Evolutionary conservation across 2,888 invertebrate species (phyloP).

Genomic region (Spatulosminthurus flaviceps): DNA sequence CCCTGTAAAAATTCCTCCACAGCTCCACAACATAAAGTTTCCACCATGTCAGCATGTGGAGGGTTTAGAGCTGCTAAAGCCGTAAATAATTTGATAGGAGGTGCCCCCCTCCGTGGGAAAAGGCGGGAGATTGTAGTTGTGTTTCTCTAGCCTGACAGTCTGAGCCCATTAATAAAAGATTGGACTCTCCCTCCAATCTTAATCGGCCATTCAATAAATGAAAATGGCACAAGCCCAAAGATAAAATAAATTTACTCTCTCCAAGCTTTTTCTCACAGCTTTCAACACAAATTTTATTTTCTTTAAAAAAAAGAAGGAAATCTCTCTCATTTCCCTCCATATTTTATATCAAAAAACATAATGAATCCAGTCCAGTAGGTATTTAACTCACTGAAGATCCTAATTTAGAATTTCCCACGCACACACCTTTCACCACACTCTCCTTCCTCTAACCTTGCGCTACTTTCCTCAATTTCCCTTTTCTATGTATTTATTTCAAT

Average conservation of each 20-base stretch:
- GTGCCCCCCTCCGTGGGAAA: slow-evolving; percentile 42
- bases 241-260: slow-evolving; percentile 43
- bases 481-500: too few species aligned
- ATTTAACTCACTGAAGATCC: too few species aligned
- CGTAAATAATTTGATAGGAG: slow-evolving; percentile 43
- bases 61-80: slow-evolving; percentile 38
- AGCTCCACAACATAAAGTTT: neutral
- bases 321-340: neutral
- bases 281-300: too few species aligned
- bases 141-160: slow-evolving; percentile 22
- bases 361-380: too few species aligned
- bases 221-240: slow-evolving; percentile 37
- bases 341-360: too few species aligned
- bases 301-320: neutral
- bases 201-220: slow-evolving; percentile 40
- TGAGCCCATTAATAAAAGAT: slow-evolving; percentile 43
- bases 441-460: too few species aligned
- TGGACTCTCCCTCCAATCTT: slow-evolving; percentile 29
- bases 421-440: too few species aligned
- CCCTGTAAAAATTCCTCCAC: too few species aligned
- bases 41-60: neutral
- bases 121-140: slow-evolving; percentile 22
- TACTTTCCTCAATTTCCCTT: too few species aligned
- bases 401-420: too few species aligned
- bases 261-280: neutral